Conservation (phyloP, 2,888 invertebrate species). For the Stenotaenia linearis region DNA sequence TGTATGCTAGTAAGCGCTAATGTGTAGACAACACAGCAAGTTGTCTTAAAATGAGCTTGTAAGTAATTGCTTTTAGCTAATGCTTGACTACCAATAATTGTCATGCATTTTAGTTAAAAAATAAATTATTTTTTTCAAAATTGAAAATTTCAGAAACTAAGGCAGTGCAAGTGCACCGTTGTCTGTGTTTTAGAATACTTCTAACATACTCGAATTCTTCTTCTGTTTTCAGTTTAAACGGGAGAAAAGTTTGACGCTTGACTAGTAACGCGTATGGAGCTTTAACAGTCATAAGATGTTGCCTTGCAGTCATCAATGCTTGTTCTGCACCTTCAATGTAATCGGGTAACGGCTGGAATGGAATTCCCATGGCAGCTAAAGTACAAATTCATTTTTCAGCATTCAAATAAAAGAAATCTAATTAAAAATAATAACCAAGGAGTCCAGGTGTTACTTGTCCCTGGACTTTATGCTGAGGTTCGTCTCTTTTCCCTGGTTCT, state of each 20-base stretch:
- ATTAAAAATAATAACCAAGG: constrained; percentile 41
- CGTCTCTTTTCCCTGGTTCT: constrained; percentile 50
- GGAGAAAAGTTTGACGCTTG: constrained; percentile 48
- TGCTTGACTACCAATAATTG: too few relatives aligned
- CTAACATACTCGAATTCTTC: constrained; percentile 32
- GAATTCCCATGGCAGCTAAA: constrained; percentile 44
- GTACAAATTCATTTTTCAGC: neutral
- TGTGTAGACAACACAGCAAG: too few relatives aligned
- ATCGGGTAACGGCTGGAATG: constrained; percentile 47
- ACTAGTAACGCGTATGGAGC: constrained; percentile 50
- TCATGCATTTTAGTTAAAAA: too few relatives aligned
- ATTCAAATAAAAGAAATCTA: neutral
- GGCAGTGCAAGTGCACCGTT: too few relatives aligned
- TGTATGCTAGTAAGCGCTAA: too few relatives aligned
- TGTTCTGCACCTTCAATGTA: constrained; percentile 48
- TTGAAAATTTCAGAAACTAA: too few relatives aligned
- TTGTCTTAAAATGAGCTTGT: too few relatives aligned
- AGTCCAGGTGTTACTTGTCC: constrained; percentile 49
- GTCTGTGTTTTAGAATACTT: too few relatives aligned
- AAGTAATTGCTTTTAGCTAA: too few relatives aligned
- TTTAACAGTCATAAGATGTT: constrained; percentile 47
- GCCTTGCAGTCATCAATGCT: constrained; percentile 46
- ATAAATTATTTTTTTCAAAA: too few relatives aligned
- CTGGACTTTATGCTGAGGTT: constrained; percentile 50
- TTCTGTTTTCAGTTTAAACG: constrained; percentile 42